These are phyloP conservation scores for Euschistus heros DNA, from an alignment of 1,140 invertebrate genomes.

Conservation along the genomic window DNA sequence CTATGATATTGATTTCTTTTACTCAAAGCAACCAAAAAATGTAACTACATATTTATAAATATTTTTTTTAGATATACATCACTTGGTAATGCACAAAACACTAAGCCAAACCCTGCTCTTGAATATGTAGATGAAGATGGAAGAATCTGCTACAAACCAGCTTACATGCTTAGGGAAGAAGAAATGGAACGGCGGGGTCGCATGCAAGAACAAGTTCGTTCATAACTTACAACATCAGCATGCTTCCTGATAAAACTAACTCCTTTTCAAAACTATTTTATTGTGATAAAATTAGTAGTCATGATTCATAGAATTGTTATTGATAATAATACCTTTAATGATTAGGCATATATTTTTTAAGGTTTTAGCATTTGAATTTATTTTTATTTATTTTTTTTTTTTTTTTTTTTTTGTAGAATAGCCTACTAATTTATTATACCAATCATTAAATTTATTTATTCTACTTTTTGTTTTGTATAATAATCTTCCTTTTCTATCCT, in stretches of 20 bases:
- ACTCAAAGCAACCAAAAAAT: too few species aligned
- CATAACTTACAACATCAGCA: background rate
- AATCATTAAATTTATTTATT: too few species aligned
- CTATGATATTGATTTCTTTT: too few species aligned
- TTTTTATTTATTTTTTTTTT: too few species aligned
- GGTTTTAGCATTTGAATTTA: too few species aligned
- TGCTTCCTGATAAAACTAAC: too few species aligned
- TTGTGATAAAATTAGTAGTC: background rate
- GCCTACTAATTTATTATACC: too few species aligned
- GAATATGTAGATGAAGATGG: constrained; percentile 40
- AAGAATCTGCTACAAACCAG: constrained; percentile 56
- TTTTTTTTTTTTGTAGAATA: too few species aligned
- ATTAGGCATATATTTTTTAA: too few species aligned
- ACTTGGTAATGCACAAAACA: constrained; percentile 66
- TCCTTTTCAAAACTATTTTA: background rate
- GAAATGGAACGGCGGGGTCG: constrained; percentile 62
- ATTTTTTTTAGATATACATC: constrained; percentile 62
- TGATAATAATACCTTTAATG: too few species aligned
- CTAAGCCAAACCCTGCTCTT: constrained; percentile 65
- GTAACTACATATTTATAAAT: background rate
- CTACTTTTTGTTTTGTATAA: too few species aligned
- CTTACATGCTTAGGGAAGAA: constrained; percentile 60
- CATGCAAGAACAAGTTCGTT: constrained; percentile 16
- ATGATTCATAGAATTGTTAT: background rate
- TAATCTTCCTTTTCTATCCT: too few species aligned